Evolutionary conservation across 1,140 invertebrate species (phyloP).

Genomic region (Hylyphantes graminicola): DNA sequence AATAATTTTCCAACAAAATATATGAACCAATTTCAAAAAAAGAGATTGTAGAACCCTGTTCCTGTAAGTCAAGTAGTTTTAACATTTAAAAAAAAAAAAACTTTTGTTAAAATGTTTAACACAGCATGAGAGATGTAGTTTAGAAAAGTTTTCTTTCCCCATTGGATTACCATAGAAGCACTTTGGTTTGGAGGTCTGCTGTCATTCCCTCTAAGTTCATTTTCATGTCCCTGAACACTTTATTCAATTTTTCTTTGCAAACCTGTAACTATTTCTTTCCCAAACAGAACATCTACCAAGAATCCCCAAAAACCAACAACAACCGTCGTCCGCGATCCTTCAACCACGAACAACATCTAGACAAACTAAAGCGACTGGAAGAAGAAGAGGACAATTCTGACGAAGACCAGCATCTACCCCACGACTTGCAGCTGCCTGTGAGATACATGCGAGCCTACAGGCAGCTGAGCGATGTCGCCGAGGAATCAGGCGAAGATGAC

Average conservation of each 20-base stretch:
- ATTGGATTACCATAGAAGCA: no score
- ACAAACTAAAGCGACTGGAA: not conserved
- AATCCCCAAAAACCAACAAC: not conserved
- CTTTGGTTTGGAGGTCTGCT: no score
- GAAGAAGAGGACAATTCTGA: not conserved
- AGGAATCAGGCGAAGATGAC: conserved; percentile 26
- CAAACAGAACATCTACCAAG: conserved; percentile 30
- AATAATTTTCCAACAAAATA: no score
- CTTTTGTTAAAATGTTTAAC: no score
- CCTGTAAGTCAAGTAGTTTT: no score
- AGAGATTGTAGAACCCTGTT: no score
- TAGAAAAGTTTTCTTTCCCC: not conserved
- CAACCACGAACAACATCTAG: not conserved
- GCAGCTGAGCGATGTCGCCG: conserved; percentile 33
- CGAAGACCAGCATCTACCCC: not conserved
- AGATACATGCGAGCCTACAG: not conserved
- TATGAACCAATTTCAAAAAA: no score
- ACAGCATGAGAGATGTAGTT: no score
- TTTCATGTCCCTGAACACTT: no score
- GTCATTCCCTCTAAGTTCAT: no score
- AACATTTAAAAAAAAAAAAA: no score
- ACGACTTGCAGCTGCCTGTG: not conserved
- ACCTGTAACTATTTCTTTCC: not conserved
- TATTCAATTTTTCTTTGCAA: not conserved
- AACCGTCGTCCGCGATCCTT: not conserved